Base-by-base conservation (phyloP, 2,888 invertebrate species). In the Volucella inanis region DNA sequence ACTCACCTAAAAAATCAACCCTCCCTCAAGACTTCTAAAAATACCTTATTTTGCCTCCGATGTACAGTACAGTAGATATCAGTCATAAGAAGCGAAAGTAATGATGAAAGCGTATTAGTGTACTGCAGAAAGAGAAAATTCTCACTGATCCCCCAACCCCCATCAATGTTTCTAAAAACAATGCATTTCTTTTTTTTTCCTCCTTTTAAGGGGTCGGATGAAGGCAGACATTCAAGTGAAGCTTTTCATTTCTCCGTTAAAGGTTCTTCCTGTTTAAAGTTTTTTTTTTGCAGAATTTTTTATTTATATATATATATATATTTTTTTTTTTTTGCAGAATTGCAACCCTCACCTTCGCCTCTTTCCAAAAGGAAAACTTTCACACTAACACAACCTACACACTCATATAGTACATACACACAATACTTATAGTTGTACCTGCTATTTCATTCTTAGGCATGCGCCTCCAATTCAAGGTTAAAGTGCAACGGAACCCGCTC, bases 401-500 rank as follows among this genome's bases (percentile, higher is more conserved):
- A 43, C 15, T 64, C 52, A 86, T 76, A 64, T 31, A n/a, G n/a
- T n/a, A 31, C 31, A 31, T 31, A 31, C 6, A 31, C 31, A 31
- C 31, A 31, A 31, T 6, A 6, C 0, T 31, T 31, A 31, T 31
- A 31, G 31, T 31, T 49, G 59, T 68, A 78, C 82, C 72, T 78
- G 62, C 18, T 64, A 38, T 55, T 67, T 64, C 52, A 65, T 85
- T 87, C 86, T 68, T 67, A 84, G 85, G 62, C 88, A 88, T 87
- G 89, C 89, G 88, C 88, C 15, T 15, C 45, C 81, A 76, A 87
- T 91, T 92, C 92, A 92, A 92, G 92, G 92, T 92, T 91, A 92
- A 92, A 92, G 92, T 92, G 92, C 92, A 92, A 91, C 90, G 92
- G 89, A 91, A 90, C 90, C 89, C 76, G 68, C 68, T 81, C 62